Conservation (phyloP, 92 coral and sea anemone species). For the Zoanthus sociatus region DNA sequence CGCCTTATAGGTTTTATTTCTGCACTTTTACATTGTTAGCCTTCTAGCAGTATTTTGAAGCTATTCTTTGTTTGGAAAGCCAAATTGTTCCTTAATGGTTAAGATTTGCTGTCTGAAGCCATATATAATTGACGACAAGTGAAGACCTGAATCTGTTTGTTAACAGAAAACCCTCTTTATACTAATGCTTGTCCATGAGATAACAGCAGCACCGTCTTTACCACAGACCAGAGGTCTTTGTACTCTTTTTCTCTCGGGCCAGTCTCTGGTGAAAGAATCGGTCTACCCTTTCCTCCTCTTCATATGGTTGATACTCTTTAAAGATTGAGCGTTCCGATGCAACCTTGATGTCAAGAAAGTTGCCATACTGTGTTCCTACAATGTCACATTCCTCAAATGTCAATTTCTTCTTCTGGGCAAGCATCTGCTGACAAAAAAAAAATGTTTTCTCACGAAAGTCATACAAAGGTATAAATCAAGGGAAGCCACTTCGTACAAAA, state of each 20-base stretch:
- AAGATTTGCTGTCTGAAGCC: constrained; percentile 1
- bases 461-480: constrained; percentile 8
- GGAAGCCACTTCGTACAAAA: constrained; percentile 2
- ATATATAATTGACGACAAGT: constrained; percentile 3
- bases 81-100: constrained; percentile 26
- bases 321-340: constrained; percentile 37
- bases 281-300: constrained; percentile 38
- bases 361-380: constrained; percentile 38
- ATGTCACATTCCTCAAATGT: constrained; percentile 51
- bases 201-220: constrained; percentile 45
- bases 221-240: constrained; percentile 47
- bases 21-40: constrained; percentile 3
- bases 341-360: constrained; percentile 51
- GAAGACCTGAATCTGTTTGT: constrained; percentile 44
- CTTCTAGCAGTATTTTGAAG: background rate
- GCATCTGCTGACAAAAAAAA: constrained; percentile 18
- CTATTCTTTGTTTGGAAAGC: constrained; percentile 3
- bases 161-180: constrained; percentile 51
- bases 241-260: constrained; percentile 37
- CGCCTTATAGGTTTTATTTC: constrained; percentile 1
- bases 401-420: constrained; percentile 49
- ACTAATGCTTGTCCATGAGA: constrained; percentile 53
- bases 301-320: constrained; percentile 45
- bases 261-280: constrained; percentile 43
- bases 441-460: background rate